Conservation (phyloP, 1,140 invertebrate species). For the Aphaenogaster rudis region DNA sequence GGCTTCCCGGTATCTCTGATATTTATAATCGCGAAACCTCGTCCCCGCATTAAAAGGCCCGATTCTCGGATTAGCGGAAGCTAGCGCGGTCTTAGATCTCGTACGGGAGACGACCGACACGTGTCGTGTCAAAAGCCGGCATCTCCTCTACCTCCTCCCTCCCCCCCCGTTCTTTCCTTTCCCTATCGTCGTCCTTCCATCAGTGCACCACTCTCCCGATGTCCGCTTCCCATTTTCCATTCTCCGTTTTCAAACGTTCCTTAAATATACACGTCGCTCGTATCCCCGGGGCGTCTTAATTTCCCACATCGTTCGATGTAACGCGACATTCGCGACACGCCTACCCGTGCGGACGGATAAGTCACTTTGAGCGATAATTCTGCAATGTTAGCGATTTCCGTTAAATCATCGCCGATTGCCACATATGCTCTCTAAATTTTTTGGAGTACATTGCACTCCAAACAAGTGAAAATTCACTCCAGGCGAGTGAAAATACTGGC, state of each 20-base stretch:
- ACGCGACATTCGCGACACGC: slow-evolving; percentile 57
- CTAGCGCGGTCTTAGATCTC: slow-evolving; percentile 84
- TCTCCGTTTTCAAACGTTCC: slow-evolving; percentile 76
- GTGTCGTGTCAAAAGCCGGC: slow-evolving; percentile 80
- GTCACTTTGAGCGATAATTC: not conserved
- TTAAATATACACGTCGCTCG: slow-evolving; percentile 67
- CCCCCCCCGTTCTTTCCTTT: not conserved
- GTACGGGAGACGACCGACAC: slow-evolving; percentile 81
- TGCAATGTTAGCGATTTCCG: not conserved
- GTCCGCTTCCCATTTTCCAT: slow-evolving; percentile 74
- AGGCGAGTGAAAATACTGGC: too few species aligned
- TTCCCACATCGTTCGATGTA: slow-evolving; percentile 30
- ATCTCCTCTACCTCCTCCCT: slow-evolving; percentile 21
- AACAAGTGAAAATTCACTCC: too few species aligned
- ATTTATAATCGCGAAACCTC: slow-evolving; percentile 86
- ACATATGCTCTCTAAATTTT: too few species aligned
- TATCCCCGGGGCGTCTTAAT: slow-evolving; percentile 50
- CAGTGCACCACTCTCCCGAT: slow-evolving; percentile 60
- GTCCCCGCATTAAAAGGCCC: slow-evolving; percentile 85
- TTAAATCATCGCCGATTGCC: not conserved
- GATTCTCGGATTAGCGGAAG: slow-evolving; percentile 87
- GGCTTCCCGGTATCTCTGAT: slow-evolving; percentile 86
- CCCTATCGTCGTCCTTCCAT: slow-evolving; percentile 40
- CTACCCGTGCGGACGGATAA: slow-evolving; percentile 17
- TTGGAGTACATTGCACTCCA: too few species aligned